A percentile compares a stretch with the other conserved stretches of the same genome.
Conservation (phyloP, 2,113 vertebrate genomes). For the Ibidorhyncha struthersii region DNA sequence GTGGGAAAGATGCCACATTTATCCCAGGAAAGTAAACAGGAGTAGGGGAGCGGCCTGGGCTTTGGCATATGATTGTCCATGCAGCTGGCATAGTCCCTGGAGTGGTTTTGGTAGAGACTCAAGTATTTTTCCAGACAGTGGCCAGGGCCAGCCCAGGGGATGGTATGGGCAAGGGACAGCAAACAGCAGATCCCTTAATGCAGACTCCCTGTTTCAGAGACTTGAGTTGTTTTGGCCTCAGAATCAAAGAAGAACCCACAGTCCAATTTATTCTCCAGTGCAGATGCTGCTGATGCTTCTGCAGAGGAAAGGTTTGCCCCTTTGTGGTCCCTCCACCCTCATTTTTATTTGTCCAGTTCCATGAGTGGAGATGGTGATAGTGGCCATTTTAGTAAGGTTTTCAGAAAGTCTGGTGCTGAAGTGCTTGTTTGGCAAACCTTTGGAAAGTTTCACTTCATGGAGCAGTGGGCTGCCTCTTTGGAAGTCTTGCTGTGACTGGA, state of each 20-base stretch:
- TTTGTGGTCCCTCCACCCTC: fast-evolving
- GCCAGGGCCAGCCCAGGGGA: background rate
- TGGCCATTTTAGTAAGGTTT: background rate
- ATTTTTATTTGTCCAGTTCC: background rate
- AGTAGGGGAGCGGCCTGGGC: background rate
- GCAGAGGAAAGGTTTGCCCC: background rate
- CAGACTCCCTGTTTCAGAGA: background rate
- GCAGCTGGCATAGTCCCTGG: background rate
- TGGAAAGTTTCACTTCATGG: background rate
- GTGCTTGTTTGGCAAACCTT: background rate
- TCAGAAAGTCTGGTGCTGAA: background rate
- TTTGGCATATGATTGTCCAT: background rate
- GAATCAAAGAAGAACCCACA: background rate
- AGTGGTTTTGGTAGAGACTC: background rate
- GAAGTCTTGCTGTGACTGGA: background rate
- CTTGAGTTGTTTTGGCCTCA: background rate
- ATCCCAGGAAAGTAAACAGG: background rate
- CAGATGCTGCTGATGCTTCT: background rate
- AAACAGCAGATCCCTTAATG: background rate
- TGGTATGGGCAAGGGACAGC: background rate
- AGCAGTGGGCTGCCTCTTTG: background rate
- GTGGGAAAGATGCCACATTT: background rate
- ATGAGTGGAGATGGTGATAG: background rate
- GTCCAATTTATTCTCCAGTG: background rate
- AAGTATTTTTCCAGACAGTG: background rate